phyloP scores from a whole-genome alignment of 2,113 vertebrate species.

The Myotis davidii region DNA sequence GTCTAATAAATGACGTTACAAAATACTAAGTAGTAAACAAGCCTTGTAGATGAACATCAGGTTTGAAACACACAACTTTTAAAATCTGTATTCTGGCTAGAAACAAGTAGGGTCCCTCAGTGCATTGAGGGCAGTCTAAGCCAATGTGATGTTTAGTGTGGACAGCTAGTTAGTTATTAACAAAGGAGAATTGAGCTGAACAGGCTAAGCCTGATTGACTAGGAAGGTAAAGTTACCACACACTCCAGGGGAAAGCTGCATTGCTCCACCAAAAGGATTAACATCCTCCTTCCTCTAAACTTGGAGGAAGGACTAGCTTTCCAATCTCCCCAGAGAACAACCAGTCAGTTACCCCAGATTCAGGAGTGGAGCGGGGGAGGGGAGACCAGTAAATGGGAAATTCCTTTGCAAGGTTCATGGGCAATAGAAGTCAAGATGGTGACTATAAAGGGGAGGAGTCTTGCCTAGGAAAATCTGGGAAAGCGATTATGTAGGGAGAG shows the following conservation, averaged over 20 bases:
- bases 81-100: neutral
- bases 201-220: neutral
- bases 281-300: neutral
- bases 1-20: neutral
- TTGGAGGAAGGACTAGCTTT: neutral
- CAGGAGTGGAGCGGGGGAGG: accelerated
- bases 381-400: neutral
- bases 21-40: neutral
- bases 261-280: neutral
- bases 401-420: neutral
- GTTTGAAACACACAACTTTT: neutral
- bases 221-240: neutral
- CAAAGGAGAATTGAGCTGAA: neutral
- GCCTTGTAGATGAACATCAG: neutral
- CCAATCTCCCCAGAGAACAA: neutral
- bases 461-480: neutral
- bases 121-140: neutral
- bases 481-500: neutral
- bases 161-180: neutral
- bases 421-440: neutral
- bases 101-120: neutral
- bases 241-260: neutral
- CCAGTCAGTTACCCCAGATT: neutral
- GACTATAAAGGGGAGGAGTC: neutral
- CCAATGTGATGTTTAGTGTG: neutral